Percentiles rank a stretch among this genome's conserved stretches.
phyloP scores from a whole-genome alignment of 1,140 invertebrate species.

The Drosophila aff. region DNA sequence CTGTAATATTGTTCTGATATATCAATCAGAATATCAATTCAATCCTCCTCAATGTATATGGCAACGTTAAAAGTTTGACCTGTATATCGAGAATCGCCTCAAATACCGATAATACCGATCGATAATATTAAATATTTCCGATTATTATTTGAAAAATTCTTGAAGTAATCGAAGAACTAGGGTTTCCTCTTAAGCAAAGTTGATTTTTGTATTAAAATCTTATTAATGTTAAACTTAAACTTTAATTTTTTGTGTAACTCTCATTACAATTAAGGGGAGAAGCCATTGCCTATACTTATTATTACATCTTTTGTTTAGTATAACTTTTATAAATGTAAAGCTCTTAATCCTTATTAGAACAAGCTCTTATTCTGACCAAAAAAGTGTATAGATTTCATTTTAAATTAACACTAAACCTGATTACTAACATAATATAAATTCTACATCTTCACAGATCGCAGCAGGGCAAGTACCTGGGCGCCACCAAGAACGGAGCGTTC shows the following conservation, averaged over 20 bases:
- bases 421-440: neutral
- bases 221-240: neutral
- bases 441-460: conserved; percentile 63
- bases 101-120: neutral
- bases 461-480: conserved; percentile 93
- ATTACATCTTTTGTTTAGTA: neutral
- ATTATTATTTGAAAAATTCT: neutral
- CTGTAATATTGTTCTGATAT: neutral
- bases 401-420: neutral
- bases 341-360: neutral
- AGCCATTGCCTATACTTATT: neutral
- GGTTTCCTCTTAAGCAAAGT: neutral
- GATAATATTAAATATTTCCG: neutral
- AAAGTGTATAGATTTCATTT: neutral
- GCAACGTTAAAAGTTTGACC: neutral
- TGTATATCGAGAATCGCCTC: neutral
- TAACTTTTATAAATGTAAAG: neutral
- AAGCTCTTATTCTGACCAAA: neutral
- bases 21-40: neutral
- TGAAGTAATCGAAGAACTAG: neutral
- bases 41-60: neutral
- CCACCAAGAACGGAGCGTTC: conserved; percentile 97
- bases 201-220: neutral
- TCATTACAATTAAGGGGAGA: neutral
- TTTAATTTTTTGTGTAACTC: neutral